phyloP scores from a whole-genome alignment of 2,113 vertebrate genomes.

The Hirundichthys speculiger region DNA sequence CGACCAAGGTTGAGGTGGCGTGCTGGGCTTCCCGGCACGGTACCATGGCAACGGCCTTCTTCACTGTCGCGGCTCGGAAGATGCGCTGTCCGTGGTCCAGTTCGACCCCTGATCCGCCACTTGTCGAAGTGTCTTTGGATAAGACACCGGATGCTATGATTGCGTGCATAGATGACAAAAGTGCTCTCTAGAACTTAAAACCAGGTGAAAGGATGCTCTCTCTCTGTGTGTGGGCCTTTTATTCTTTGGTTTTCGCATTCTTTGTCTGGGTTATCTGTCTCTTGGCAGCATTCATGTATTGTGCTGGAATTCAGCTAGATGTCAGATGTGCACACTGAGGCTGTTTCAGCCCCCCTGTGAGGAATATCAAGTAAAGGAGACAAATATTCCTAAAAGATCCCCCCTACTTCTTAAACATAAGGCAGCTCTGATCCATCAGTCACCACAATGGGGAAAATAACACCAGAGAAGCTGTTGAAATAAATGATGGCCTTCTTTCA shows the following conservation, averaged over 20 bases:
- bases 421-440: constrained; percentile 44
- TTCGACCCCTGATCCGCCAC: too few relatives aligned
- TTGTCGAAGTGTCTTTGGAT: too few relatives aligned
- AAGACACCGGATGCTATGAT: too few relatives aligned
- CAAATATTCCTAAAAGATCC: neutral
- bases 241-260: too few relatives aligned
- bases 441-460: constrained; percentile 1
- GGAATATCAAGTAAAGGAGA: neutral
- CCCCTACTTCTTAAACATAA: constrained; percentile 3
- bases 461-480: neutral
- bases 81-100: too few relatives aligned
- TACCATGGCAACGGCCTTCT: constrained; percentile 55
- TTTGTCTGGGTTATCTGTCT: too few relatives aligned
- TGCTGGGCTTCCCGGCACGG: neutral
- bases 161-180: too few relatives aligned
- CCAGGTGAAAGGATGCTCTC: too few relatives aligned
- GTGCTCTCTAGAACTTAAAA: too few relatives aligned
- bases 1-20: constrained; percentile 7
- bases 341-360: neutral
- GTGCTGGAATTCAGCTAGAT: constrained; percentile 35
- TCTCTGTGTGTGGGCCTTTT: too few relatives aligned
- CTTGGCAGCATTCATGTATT: constrained; percentile 44
- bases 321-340: neutral
- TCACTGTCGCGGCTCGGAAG: neutral
- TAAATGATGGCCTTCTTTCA: too few relatives aligned